These are phyloP conservation scores for Ypsolopha scabrella DNA, from an alignment of 2,888 invertebrate species.

Conservation along the genomic window DNA sequence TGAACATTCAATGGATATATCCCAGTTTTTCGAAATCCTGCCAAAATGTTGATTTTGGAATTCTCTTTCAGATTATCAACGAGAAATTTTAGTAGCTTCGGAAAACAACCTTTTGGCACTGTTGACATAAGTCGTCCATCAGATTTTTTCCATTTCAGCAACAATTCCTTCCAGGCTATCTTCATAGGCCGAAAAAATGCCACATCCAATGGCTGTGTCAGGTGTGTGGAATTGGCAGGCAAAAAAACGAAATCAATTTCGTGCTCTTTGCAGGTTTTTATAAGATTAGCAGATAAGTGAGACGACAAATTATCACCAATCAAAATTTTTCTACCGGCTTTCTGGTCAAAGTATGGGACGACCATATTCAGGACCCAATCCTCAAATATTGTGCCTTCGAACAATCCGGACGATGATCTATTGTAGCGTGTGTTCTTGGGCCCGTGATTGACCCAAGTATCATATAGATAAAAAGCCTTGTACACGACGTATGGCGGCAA, in stretches of 20 bases:
- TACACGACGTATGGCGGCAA: constrained; percentile 16
- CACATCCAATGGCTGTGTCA: constrained; percentile 29
- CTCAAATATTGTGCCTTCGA: constrained; percentile 25
- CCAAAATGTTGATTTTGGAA: background rate
- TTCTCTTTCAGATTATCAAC: background rate
- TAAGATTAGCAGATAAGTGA: too few species aligned
- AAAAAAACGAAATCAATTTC: too few species aligned
- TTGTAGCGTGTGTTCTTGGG: background rate
- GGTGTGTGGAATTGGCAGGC: too few species aligned
- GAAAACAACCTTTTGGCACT: background rate
- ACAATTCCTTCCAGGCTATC: constrained; percentile 12
- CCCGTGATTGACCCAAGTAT: background rate
- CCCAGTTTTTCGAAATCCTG: background rate
- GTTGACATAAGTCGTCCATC: too few species aligned
- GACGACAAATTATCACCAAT: too few species aligned
- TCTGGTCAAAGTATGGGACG: too few species aligned
- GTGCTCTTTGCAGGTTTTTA: too few species aligned
- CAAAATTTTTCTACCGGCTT: too few species aligned
- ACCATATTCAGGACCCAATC: too few species aligned
- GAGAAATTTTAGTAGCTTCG: background rate
- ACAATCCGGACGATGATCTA: constrained; percentile 37
- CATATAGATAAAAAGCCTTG: constrained; percentile 6
- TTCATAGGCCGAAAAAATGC: constrained; percentile 26
- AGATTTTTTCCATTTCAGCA: background rate
- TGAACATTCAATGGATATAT: background rate